phyloP scores from a whole-genome alignment of 2,113 vertebrate species.

The Dissostichus mawsoni region DNA sequence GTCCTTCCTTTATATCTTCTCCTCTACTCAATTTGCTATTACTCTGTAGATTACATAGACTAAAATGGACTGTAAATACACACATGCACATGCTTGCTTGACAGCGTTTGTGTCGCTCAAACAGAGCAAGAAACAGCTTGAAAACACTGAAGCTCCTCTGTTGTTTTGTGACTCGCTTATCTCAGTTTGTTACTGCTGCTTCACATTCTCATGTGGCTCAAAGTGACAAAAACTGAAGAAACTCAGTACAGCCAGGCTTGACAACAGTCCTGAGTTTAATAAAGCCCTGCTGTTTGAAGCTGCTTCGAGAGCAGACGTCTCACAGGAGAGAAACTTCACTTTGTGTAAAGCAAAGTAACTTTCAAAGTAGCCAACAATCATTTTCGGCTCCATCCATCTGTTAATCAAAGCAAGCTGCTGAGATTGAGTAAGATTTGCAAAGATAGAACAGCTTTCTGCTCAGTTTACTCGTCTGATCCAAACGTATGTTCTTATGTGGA shows the following conservation, averaged over 20 bases:
- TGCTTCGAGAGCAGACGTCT: neutral
- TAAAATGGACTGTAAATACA: neutral
- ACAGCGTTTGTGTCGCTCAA: neutral
- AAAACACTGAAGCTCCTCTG: slow-evolving; percentile 2
- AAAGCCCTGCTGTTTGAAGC: slow-evolving; percentile 5
- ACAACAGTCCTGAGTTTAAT: slow-evolving; percentile 8
- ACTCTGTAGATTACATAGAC: neutral
- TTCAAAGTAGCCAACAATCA: slow-evolving; percentile 2
- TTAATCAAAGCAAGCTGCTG: slow-evolving; percentile 33
- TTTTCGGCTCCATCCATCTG: slow-evolving; percentile 11
- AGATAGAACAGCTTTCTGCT: slow-evolving; percentile 27
- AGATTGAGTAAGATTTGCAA: slow-evolving; percentile 38
- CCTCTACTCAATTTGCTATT: neutral
- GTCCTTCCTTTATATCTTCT: neutral
- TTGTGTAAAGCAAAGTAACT: slow-evolving; percentile 7
- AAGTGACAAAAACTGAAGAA: slow-evolving; percentile 12
- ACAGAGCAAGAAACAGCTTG: slow-evolving; percentile 28
- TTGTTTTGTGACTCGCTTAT: neutral
- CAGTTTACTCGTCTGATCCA: slow-evolving; percentile 43
- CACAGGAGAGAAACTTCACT: slow-evolving; percentile 1
- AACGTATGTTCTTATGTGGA: slow-evolving; percentile 45
- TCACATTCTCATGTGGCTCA: slow-evolving; percentile 41
- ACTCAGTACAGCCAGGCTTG: slow-evolving; percentile 1
- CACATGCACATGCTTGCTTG: neutral
- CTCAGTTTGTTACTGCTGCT: slow-evolving; percentile 24